Percentiles rank a stretch among this genome's conserved stretches.
These are phyloP conservation scores for Prunella strophiata DNA, from an alignment of 2,797 vertebrate species.

Conservation along the genomic window DNA sequence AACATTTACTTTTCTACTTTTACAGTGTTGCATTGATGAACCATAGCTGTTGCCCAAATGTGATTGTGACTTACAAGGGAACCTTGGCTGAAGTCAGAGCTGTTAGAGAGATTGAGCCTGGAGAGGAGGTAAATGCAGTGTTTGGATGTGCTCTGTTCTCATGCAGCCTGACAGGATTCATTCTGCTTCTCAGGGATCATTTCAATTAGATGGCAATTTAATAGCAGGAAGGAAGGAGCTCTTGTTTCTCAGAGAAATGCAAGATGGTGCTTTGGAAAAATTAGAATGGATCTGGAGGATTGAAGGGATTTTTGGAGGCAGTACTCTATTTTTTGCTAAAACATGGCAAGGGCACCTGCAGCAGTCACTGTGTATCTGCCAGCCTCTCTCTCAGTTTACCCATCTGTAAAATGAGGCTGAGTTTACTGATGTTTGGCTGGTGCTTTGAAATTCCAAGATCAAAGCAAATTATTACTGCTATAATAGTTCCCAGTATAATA, in stretches of 20 bases:
- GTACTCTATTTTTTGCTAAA: neutral
- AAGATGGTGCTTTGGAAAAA: neutral
- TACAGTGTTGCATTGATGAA: conserved; percentile 92
- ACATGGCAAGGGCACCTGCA: conserved; percentile 2
- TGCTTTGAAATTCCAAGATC: conserved; percentile 59
- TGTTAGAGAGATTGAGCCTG: conserved; percentile 86
- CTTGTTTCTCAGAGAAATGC: neutral
- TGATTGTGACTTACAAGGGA: conserved; percentile 92
- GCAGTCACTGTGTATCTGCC: neutral
- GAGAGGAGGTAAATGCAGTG: conserved; percentile 90
- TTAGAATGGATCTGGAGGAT: neutral
- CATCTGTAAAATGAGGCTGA: conserved; percentile 41
- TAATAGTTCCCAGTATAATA: conserved; percentile 42
- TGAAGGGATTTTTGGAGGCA: neutral
- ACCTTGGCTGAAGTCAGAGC: conserved; percentile 90
- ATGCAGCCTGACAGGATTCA: neutral
- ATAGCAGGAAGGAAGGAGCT: neutral
- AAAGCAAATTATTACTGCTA: conserved; percentile 51
- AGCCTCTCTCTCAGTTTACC: conserved; percentile 11
- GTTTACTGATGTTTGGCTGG: conserved; percentile 50
- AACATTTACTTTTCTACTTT: conserved; percentile 20
- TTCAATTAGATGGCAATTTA: neutral
- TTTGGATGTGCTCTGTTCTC: neutral
- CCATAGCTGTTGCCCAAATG: conserved; percentile 96
- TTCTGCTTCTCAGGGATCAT: neutral